Base-by-base conservation (phyloP, 2,888 invertebrate species). In the Melipona beecheii region DNA sequence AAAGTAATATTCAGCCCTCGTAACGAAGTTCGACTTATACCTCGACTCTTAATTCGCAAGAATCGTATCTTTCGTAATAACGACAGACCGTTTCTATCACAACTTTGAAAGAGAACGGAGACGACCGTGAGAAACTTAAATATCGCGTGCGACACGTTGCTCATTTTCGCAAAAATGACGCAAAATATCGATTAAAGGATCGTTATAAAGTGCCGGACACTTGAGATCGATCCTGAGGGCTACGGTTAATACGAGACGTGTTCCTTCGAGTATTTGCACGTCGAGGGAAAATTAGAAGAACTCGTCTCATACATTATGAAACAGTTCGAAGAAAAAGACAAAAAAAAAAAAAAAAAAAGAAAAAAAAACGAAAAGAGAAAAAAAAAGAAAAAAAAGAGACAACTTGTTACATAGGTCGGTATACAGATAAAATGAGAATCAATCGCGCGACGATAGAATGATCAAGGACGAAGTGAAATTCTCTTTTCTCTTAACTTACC, bases 391-490 rank as follows among this genome's bases (percentile, higher is more conserved):
- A 43, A 49, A 66, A 66, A 56, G 43, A 43, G 31, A 31, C 36
- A 36, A 74, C 50, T 52, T 27, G 15, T 43, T 60, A 31, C 31
- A 4, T 2, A 52, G 27, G 13, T 68, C 50, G 36, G 36, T 43
- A 43, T 9, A 31, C 58, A 71, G 52, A 58, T 24, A 68, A 24
- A 69, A 31, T 31, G 62, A 68, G 50, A 74, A 68, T 70, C 72
- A 49, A 60, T 56, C 31, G 31, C 31, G 31, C 31, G 4, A 31
- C 31, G 66, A 81, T 72, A 65, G 75, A 68, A 78, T 62, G 82
- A 76, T 60, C 76, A 49, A 79, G 82, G 74, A 86, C 79, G 64
- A 82, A 76, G 74, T 85, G 75, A 82, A 78, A 78, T 72, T 76
- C 58, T n/a, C 66, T 75, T 62, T 74, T 36, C 71, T 72, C 71